Percentiles rank a stretch among this genome's conserved stretches.
phyloP scores from a whole-genome alignment of 2,113 vertebrate species.

The Anthoscopus minutus region DNA sequence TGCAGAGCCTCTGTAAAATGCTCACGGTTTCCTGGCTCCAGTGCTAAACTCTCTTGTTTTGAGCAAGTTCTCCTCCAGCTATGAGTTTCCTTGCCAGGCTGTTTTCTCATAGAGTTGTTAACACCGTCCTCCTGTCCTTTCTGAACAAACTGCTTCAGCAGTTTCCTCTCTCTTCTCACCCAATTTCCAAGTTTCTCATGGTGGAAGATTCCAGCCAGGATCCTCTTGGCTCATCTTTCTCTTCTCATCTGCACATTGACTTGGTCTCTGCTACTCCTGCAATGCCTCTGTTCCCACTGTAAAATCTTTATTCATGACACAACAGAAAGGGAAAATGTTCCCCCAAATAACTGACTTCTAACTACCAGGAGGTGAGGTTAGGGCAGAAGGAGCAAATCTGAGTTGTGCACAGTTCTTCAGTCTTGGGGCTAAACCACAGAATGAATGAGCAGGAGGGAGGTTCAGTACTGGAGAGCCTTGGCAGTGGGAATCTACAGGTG shows the following conservation, averaged over 20 bases:
- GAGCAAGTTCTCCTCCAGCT: background rate
- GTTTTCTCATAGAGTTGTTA: background rate
- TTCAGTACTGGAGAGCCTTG: background rate
- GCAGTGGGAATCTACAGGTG: background rate
- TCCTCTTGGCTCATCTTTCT: background rate
- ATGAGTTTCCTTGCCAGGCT: background rate
- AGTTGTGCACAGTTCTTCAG: background rate
- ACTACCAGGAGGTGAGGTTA: background rate
- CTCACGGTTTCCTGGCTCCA: background rate
- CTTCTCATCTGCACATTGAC: background rate
- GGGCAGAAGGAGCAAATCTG: background rate
- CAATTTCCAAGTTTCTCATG: background rate
- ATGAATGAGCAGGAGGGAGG: background rate
- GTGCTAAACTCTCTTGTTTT: background rate
- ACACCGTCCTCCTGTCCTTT: background rate
- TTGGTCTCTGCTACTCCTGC: background rate
- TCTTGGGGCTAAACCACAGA: background rate
- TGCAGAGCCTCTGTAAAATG: background rate
- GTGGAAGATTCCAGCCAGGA: background rate
- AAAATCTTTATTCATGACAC: background rate
- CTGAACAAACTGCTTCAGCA: background rate
- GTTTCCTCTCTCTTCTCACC: background rate
- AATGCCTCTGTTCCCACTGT: background rate
- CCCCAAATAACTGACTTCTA: background rate
- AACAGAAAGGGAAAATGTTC: background rate